Evolutionary conservation across 2,113 vertebrate genomes (phyloP).

Genomic region (pig (Sus scrofa)): T2T-Sscrofa CM000814.6:139138501-139139000

Average conservation of each 20-base stretch:
- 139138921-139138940: background rate
- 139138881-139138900: background rate
- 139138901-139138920: background rate
- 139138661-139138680: no score
- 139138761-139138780: background rate
- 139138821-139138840: fast-evolving
- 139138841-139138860: background rate
- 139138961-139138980: background rate
- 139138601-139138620: background rate
- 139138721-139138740: background rate
- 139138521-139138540: background rate
- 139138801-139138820: background rate
- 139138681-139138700: background rate
- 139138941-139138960: background rate
- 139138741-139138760: background rate
- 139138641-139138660: background rate
- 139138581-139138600: background rate
- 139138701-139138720: background rate
- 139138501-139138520: background rate
- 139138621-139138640: background rate
- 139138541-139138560: background rate
- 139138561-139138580: background rate
- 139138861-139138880: fast-evolving
- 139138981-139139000: background rate
- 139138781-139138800: background rate